Evolutionary conservation across 2,888 invertebrate genomes (phyloP).

Genomic region (Schizotus pectinicornis): DNA sequence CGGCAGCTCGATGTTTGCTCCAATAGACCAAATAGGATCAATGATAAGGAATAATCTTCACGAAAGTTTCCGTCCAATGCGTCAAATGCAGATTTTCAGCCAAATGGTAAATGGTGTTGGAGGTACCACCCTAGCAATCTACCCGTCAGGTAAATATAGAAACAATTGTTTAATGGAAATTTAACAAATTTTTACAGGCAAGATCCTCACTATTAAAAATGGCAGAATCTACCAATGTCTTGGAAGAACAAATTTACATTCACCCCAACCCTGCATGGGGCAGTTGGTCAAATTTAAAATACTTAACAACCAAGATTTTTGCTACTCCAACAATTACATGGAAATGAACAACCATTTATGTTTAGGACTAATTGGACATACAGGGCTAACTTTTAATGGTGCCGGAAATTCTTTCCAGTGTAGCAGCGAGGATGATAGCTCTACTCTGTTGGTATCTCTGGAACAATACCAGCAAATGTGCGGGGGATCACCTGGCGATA

Average conservation of each 20-base stretch:
- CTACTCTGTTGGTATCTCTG: neutral
- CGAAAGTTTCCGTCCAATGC: too few relatives aligned
- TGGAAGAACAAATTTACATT: neutral
- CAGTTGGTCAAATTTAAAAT: neutral
- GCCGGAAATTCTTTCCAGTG: neutral
- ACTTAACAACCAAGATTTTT: neutral
- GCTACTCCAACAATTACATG: constrained; percentile 1
- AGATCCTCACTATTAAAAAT: neutral
- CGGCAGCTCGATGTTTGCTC: too few relatives aligned
- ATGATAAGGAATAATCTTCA: too few relatives aligned
- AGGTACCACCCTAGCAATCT: neutral
- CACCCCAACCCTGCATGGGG: neutral
- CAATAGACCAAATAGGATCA: too few relatives aligned
- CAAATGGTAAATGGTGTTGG: neutral
- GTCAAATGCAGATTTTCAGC: neutral
- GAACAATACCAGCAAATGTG: constrained; percentile 6
- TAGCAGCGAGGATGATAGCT: neutral
- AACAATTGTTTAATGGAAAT: neutral
- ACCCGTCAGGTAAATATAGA: neutral
- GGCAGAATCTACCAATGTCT: neutral
- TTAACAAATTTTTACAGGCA: neutral
- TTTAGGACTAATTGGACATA: neutral
- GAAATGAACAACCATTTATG: neutral
- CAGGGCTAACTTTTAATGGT: neutral
- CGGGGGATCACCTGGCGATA: neutral